phyloP scores from a whole-genome alignment of 2,888 invertebrate genomes.

The Rhingia rostrata region DNA sequence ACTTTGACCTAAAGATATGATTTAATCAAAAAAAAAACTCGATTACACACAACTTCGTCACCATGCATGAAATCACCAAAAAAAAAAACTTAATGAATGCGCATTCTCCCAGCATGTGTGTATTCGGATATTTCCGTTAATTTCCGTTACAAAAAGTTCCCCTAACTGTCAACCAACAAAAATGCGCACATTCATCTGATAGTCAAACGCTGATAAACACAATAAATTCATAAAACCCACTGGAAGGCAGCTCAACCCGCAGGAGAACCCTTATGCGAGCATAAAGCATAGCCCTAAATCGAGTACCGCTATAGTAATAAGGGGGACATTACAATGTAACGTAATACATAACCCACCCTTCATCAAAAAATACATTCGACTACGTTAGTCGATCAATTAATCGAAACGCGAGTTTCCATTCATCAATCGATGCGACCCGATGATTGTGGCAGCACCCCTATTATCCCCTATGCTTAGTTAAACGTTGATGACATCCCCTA shows the following conservation, averaged over 20 bases:
- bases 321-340: slow-evolving; percentile 35
- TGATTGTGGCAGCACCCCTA: slow-evolving; percentile 33
- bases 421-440: slow-evolving; percentile 11
- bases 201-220: slow-evolving; percentile 50
- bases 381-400: slow-evolving; percentile 57
- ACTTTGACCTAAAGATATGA: too few species aligned
- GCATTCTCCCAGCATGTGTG: slow-evolving; percentile 26
- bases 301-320: neutral
- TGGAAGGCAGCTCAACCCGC: slow-evolving; percentile 10
- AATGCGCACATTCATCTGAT: slow-evolving; percentile 53
- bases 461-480: slow-evolving; percentile 11
- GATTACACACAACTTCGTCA: slow-evolving; percentile 15
- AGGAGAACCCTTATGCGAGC: slow-evolving; percentile 39
- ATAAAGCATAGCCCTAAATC: neutral
- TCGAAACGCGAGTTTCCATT: slow-evolving; percentile 52
- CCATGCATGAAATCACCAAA: slow-evolving; percentile 4
- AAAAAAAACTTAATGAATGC: neutral
- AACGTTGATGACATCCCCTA: slow-evolving; percentile 21
- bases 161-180: slow-evolving; percentile 30
- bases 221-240: slow-evolving; percentile 54
- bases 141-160: slow-evolving; percentile 63
- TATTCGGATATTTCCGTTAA: slow-evolving; percentile 27
- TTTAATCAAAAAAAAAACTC: too few species aligned
- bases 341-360: slow-evolving; percentile 33
- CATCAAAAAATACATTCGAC: neutral